phyloP scores from a whole-genome alignment of 2,113 vertebrate genomes.

The Festucalex cinctus region DNA sequence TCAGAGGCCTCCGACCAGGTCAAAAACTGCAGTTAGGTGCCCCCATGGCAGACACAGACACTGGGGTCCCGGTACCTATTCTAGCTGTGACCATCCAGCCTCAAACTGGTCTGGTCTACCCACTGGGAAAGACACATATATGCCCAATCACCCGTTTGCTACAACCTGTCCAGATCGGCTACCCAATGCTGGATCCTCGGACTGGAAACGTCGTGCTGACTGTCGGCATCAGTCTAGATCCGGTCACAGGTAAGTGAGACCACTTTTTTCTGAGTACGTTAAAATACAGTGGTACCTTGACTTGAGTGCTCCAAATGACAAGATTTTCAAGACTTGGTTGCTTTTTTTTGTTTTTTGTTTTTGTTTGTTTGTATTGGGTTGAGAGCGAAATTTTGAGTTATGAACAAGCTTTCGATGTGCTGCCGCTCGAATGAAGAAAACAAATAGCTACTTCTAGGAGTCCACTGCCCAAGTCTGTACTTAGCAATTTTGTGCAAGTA shows the following conservation, averaged over 20 bases:
- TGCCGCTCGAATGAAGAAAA: too few species aligned
- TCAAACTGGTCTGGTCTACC: conserved; percentile 74
- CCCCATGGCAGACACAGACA: conserved; percentile 79
- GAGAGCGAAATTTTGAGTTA: too few species aligned
- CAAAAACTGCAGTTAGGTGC: conserved; percentile 71
- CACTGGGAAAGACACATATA: conserved; percentile 76
- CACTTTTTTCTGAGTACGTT: not conserved
- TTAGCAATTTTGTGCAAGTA: too few species aligned
- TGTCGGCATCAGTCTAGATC: conserved; percentile 76
- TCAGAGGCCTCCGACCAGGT: conserved; percentile 69
- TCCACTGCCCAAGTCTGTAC: too few species aligned
- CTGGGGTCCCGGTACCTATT: conserved; percentile 81
- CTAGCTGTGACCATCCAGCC: conserved; percentile 84
- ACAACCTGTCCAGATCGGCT: conserved; percentile 81
- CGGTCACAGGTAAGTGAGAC: conserved; percentile 73
- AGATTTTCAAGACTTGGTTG: not conserved
- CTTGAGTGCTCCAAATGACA: not conserved
- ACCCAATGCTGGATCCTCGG: conserved; percentile 75
- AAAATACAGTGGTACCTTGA: too few species aligned
- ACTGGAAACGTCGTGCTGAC: conserved; percentile 75
- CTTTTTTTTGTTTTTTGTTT: too few species aligned
- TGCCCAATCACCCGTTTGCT: conserved; percentile 78
- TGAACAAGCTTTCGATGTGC: too few species aligned
- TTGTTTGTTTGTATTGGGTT: too few species aligned
- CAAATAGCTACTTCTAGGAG: too few species aligned